These are phyloP conservation scores for Spea multiplicata DNA, from an alignment of 2,113 vertebrate species.

Conservation along the genomic window DNA sequence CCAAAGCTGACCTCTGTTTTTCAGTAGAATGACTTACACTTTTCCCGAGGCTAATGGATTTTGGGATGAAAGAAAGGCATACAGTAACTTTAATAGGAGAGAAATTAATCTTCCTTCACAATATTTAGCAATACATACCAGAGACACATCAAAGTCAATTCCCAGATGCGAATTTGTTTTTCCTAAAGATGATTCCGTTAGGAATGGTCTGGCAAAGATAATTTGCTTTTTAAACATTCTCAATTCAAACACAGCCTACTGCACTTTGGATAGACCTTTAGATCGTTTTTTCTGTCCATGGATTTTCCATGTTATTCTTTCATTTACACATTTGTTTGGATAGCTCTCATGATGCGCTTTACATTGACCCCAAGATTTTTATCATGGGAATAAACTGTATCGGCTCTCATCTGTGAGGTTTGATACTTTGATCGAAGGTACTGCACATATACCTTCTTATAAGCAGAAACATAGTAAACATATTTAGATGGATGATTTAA, in stretches of 20 bases:
- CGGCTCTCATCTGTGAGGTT: no score
- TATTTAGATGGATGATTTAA: no score
- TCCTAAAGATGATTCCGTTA: slow-evolving; percentile 37
- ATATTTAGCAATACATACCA: slow-evolving; percentile 55
- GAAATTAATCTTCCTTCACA: slow-evolving; percentile 51
- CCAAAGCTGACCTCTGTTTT: slow-evolving; percentile 55
- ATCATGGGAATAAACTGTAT: no score
- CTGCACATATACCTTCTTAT: no score
- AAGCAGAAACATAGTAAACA: no score
- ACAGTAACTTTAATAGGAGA: slow-evolving; percentile 52
- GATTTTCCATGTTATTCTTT: neutral
- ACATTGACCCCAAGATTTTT: no score
- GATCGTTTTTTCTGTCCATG: neutral
- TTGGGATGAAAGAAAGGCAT: slow-evolving; percentile 28
- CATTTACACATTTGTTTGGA: neutral
- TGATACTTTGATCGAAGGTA: no score
- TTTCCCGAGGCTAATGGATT: slow-evolving; percentile 50
- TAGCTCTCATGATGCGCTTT: neutral
- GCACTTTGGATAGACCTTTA: slow-evolving; percentile 3
- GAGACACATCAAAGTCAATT: slow-evolving; percentile 54
- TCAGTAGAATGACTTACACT: slow-evolving; percentile 52
- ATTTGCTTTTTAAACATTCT: slow-evolving; percentile 41
- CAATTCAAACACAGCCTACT: slow-evolving; percentile 23
- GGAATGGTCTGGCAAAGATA: slow-evolving; percentile 48
- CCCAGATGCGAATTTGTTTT: slow-evolving; percentile 47